These are phyloP conservation scores for Sitobion miscanthi DNA, from an alignment of 1,140 invertebrate species.

Conservation along the genomic window DNA sequence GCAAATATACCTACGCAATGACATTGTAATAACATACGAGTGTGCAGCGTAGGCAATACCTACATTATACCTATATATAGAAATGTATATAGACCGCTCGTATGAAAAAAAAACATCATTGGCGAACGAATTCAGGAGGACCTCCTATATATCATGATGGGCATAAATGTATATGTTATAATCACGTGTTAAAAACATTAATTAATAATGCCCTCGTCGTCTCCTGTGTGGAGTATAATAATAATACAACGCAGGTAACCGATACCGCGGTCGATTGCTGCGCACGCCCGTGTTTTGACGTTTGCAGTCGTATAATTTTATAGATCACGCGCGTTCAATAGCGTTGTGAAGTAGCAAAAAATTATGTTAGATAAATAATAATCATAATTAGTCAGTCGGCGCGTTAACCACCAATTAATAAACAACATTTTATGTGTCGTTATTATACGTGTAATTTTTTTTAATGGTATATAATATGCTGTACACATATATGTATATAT, in stretches of 20 bases:
- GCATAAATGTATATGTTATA: not conserved
- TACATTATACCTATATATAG: not conserved
- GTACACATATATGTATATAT: not conserved
- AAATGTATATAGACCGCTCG: not conserved
- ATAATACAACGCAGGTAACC: not conserved
- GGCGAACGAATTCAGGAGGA: not conserved
- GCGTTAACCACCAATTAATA: constrained; percentile 8
- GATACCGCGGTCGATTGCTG: not conserved
- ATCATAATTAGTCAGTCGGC: not conserved
- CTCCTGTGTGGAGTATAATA: not conserved
- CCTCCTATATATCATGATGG: not conserved
- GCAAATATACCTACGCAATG: not conserved
- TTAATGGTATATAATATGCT: not conserved
- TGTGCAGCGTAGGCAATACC: not conserved
- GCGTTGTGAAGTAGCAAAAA: not conserved
- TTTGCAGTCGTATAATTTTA: constrained; percentile 9
- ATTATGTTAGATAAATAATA: constrained; percentile 19
- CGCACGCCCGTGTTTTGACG: not conserved
- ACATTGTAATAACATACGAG: not conserved
- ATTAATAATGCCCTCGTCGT: not conserved
- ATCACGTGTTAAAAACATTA: not conserved
- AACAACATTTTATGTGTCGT: constrained; percentile 9
- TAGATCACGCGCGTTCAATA: not conserved
- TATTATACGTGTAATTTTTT: constrained; percentile 10
- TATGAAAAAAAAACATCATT: not conserved